Conservation (phyloP, 2,888 invertebrate species). For the Mactromeris polynyma region DNA sequence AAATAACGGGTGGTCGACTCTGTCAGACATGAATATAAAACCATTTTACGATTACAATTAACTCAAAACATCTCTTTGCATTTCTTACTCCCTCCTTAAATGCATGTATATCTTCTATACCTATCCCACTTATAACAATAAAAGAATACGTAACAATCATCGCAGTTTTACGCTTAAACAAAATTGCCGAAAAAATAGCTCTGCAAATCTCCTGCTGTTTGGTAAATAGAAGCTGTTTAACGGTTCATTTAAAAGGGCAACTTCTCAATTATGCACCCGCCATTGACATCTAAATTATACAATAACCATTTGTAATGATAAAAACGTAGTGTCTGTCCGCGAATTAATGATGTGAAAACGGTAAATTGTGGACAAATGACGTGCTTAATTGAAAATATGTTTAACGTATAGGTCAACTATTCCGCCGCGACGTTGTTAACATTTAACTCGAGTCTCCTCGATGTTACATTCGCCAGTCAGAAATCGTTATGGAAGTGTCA, state of each 20-base stretch:
- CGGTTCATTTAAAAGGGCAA: neutral
- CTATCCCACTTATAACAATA: no score
- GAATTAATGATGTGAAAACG: neutral
- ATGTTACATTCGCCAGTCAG: neutral
- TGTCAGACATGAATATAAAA: no score
- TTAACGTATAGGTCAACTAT: neutral
- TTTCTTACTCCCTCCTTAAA: no score
- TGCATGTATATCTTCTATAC: no score
- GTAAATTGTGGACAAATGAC: neutral
- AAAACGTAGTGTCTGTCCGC: neutral
- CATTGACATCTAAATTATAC: neutral
- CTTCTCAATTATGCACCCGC: neutral
- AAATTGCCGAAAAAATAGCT: no score
- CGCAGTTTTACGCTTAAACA: no score
- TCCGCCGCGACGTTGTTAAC: neutral
- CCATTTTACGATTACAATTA: no score
- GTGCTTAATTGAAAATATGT: neutral
- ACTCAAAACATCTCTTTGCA: no score
- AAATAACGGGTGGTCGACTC: no score
- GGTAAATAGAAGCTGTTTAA: neutral
- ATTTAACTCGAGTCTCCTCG: neutral
- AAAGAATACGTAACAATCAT: no score
- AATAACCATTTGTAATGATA: neutral
- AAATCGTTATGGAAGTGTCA: neutral
- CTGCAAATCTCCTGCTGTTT: neutral